These are phyloP conservation scores for Cremastobaeus sp. DNA, from an alignment of 2,888 invertebrate species.

Conservation along the genomic window DNA sequence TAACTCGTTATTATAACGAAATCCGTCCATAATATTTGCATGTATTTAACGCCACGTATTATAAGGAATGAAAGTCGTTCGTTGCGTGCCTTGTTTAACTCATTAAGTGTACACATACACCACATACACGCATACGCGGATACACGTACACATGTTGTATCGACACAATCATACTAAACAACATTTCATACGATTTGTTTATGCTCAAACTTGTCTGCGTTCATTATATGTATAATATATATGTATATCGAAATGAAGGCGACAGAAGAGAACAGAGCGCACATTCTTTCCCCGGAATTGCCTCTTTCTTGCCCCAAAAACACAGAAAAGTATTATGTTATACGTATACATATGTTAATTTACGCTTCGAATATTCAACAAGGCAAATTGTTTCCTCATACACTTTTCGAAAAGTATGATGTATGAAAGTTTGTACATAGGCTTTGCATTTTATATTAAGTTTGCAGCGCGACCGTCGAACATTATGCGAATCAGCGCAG, in stretches of 20 bases:
- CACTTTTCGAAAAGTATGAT: slow-evolving; percentile 59
- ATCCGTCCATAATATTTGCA: slow-evolving; percentile 65
- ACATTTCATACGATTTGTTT: slow-evolving; percentile 30
- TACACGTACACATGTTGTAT: not conserved
- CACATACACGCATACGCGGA: not conserved
- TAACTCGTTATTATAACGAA: slow-evolving; percentile 59
- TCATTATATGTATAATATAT: slow-evolving; percentile 36
- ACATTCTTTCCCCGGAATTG: slow-evolving; percentile 9
- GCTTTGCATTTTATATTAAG: slow-evolving; percentile 56
- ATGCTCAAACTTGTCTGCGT: slow-evolving; percentile 52
- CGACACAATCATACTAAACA: slow-evolving; percentile 8
- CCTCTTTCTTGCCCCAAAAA: slow-evolving; percentile 12
- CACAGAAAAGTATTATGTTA: slow-evolving; percentile 44
- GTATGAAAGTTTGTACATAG: slow-evolving; percentile 74
- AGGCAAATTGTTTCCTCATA: slow-evolving; percentile 48
- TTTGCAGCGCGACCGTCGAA: slow-evolving; percentile 36
- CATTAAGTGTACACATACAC: slow-evolving; percentile 36
- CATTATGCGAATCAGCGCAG: not conserved
- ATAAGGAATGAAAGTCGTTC: slow-evolving; percentile 55
- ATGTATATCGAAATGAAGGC: slow-evolving; percentile 33
- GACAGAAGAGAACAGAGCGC: slow-evolving; percentile 1
- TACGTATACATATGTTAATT: slow-evolving; percentile 41
- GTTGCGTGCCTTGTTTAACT: slow-evolving; percentile 59
- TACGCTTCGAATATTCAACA: slow-evolving; percentile 26
- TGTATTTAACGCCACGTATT: slow-evolving; percentile 57